Conservation (phyloP, 1,140 invertebrate species). For the Drosophila littoralis region DNA sequence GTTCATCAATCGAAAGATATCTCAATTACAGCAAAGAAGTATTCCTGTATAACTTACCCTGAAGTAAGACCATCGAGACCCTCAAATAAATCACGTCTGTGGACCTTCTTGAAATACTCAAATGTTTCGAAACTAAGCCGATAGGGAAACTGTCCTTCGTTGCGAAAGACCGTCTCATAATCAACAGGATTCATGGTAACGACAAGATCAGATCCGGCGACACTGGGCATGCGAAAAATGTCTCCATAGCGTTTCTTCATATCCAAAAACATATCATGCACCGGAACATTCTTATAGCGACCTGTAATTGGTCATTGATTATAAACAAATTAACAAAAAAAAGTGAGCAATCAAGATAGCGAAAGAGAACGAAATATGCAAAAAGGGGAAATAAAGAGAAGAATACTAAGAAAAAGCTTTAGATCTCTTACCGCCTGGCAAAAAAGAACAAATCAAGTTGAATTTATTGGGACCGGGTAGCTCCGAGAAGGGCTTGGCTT, state of each 20-base stretch:
- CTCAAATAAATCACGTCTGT: conserved; percentile 64
- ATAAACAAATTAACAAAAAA: background rate
- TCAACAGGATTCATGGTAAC: conserved; percentile 72
- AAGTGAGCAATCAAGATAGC: background rate
- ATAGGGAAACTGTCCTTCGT: conserved; percentile 73
- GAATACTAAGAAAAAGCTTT: conserved; percentile 16
- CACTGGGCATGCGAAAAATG: conserved; percentile 63
- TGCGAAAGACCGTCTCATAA: conserved; percentile 65
- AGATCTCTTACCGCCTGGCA: conserved; percentile 70
- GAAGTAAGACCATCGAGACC: conserved; percentile 58
- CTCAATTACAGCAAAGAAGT: background rate
- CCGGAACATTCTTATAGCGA: conserved; percentile 53
- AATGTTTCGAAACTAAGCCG: conserved; percentile 62
- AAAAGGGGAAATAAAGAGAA: background rate
- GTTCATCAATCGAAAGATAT: background rate
- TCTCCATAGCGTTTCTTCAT: conserved; percentile 58
- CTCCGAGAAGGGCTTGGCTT: conserved; percentile 64
- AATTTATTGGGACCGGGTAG: conserved; percentile 67
- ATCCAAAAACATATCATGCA: conserved; percentile 62
- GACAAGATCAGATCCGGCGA: conserved; percentile 65
- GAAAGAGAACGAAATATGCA: conserved; percentile 1
- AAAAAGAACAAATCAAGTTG: conserved; percentile 56
- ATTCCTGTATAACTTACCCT: conserved; percentile 43
- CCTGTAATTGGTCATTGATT: conserved; percentile 48
- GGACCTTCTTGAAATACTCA: conserved; percentile 64